Conservation (phyloP, 2,113 vertebrate species). For the Noturus placidus region DNA sequence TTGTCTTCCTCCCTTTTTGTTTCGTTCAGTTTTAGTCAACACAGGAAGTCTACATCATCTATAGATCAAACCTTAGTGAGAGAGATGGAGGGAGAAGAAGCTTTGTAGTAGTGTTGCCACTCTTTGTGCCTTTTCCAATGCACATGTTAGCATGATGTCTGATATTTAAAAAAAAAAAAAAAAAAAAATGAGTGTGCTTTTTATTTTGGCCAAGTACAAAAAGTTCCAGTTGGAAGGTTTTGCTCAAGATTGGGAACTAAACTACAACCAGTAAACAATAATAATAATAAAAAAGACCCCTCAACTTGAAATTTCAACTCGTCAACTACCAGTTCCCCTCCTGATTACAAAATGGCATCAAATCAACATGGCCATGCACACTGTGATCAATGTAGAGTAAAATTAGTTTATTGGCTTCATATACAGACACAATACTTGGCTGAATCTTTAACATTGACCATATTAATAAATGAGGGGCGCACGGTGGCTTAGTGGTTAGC, state of each 20-base stretch:
- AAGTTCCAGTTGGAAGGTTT: background rate
- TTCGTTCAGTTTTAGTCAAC: constrained; percentile 69
- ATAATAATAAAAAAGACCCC: too few species aligned
- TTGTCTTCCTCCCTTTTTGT: constrained; percentile 12
- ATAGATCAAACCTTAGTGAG: constrained; percentile 74
- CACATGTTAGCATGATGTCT: background rate
- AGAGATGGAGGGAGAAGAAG: constrained; percentile 41
- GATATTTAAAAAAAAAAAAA: background rate
- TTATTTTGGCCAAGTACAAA: background rate
- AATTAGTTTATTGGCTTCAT: background rate
- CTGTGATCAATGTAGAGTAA: too few species aligned
- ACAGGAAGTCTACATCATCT: constrained; percentile 87
- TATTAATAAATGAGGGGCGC: too few species aligned
- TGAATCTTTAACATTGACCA: background rate
- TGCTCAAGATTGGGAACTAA: background rate
- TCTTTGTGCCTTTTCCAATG: background rate
- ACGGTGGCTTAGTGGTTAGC: too few species aligned
- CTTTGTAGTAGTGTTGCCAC: background rate
- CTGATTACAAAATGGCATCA: background rate
- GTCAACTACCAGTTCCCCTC: background rate
- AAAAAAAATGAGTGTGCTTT: background rate
- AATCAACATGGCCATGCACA: background rate
- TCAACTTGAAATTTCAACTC: background rate
- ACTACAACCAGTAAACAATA: background rate
- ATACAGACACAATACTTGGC: background rate